Evolutionary conservation across 2,113 vertebrate genomes (phyloP), one percentile per base, ranked within the genome.

Genomic region (Sorex araneus): DNA sequence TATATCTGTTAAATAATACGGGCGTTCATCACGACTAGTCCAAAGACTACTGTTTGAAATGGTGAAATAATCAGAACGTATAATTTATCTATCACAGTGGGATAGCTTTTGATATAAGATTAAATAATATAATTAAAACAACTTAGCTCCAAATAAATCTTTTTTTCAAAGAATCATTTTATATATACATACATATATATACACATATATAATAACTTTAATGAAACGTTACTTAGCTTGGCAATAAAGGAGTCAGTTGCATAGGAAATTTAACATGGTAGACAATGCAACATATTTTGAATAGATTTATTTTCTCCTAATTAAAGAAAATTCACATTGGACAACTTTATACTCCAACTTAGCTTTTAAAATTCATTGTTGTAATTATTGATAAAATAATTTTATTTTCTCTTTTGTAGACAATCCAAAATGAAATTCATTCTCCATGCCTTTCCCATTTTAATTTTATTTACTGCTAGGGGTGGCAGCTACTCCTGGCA

Each of bases 1-100:
- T 93, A 84, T 92, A 90, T 95, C 85, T 95, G 70, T 93, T 93
- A 94, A 93, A 85, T 86, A 87, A 95, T 87, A 90, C 54, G 85
- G 74, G 84, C 50, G 82, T 91, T 92, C 57, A 82, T 94, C 75
- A 85, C 23, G 64, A 66, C 23, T 80, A 43, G 76, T 63, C 79
- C 82, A 94, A 84, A 94, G 87, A 85, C 47, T 82, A 97, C 80
- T 77, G 73, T 91, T 70, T 91, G 67, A 79, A 92, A 83, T 43
- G 45, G 82, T 64, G 82, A 94, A 94, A 90, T 93, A 86, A 87
- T 80, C 43, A 47, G 88, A 83, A 83, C 21, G 88, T 71, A 86
- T 73, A 90, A 94, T 90, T 94, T 93, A 90, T 47, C 63, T 45
- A 79, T 78, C 91, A 93, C 32, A 57, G 63, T 92, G 76, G 88